Percentiles rank a stretch among this genome's conserved stretches.
phyloP scores from a whole-genome alignment of 2,888 invertebrate genomes.

The Drosophila peninsularis region DNA sequence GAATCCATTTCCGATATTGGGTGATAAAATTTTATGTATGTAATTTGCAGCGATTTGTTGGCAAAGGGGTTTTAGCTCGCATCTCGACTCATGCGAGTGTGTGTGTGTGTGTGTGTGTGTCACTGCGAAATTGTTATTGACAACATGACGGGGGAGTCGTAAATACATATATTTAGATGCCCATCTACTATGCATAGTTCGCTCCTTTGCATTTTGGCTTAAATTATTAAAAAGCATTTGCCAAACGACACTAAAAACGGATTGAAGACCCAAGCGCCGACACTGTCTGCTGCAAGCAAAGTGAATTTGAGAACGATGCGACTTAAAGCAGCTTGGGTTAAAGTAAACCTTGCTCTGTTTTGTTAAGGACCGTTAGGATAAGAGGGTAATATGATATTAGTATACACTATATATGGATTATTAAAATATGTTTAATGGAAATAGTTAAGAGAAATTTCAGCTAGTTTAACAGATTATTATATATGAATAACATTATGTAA shows the following conservation, averaged over 20 bases:
- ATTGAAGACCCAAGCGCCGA: conserved; percentile 35
- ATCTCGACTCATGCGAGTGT: too few relatives aligned
- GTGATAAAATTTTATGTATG: conserved; percentile 79
- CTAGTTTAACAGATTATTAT: too few relatives aligned
- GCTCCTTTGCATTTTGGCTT: conserved; percentile 49
- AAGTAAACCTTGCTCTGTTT: not conserved
- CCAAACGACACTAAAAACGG: conserved; percentile 48
- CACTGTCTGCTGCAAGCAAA: conserved; percentile 34
- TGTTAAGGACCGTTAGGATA: not conserved
- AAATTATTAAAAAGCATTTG: conserved; percentile 77
- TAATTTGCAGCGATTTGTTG: conserved; percentile 81
- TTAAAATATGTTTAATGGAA: not conserved
- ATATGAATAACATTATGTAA: too few relatives aligned
- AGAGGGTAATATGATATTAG: not conserved
- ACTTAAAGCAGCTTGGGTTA: not conserved
- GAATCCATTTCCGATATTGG: conserved; percentile 81
- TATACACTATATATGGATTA: not conserved
- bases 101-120: conserved; percentile 27
- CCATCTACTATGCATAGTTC: conserved; percentile 42
- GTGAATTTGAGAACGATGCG: conserved; percentile 2
- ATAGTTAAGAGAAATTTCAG: not conserved
- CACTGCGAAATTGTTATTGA: conserved; percentile 76
- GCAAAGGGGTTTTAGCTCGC: conserved; percentile 33
- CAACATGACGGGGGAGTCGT: conserved; percentile 68
- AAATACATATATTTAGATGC: conserved; percentile 63